Evolutionary conservation across 92 coral and sea anemone genomes (phyloP).

Genomic region (Phymanthus crucifer): DNA sequence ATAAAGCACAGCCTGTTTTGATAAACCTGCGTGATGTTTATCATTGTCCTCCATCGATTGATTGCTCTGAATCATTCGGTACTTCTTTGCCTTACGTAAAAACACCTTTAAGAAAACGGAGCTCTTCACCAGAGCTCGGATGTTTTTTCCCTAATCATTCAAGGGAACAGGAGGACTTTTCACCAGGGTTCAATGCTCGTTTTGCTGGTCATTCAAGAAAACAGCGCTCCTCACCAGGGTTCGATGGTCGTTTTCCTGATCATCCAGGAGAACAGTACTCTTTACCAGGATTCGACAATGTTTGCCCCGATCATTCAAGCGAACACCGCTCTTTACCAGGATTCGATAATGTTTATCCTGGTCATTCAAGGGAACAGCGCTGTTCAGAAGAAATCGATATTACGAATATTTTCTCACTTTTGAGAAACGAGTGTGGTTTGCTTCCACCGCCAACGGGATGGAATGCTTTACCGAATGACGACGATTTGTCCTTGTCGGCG

Average conservation of each 20-base stretch:
- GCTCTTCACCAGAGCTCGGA: background rate
- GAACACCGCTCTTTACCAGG: no score
- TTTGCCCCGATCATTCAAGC: no score
- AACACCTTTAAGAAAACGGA: background rate
- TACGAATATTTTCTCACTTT: background rate
- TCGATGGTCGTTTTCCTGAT: no score
- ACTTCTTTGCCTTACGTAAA: background rate
- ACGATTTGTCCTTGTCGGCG: background rate
- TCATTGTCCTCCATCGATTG: background rate
- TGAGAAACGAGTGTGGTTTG: background rate
- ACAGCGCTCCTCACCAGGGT: no score
- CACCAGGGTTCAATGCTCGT: no score
- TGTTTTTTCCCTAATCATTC: no score
- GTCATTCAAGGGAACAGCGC: no score
- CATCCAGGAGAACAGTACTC: no score
- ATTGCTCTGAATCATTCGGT: background rate
- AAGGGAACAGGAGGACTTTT: no score
- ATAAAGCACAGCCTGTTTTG: background rate
- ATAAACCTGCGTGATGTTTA: background rate
- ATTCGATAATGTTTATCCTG: no score
- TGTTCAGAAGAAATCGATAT: background rate
- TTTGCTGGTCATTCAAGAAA: no score
- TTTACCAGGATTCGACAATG: no score
- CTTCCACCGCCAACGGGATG: background rate
- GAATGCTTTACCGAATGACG: background rate